Base-by-base conservation (phyloP, 1,140 invertebrate genomes). In the Drosophila sulfurigaster region DNA sequence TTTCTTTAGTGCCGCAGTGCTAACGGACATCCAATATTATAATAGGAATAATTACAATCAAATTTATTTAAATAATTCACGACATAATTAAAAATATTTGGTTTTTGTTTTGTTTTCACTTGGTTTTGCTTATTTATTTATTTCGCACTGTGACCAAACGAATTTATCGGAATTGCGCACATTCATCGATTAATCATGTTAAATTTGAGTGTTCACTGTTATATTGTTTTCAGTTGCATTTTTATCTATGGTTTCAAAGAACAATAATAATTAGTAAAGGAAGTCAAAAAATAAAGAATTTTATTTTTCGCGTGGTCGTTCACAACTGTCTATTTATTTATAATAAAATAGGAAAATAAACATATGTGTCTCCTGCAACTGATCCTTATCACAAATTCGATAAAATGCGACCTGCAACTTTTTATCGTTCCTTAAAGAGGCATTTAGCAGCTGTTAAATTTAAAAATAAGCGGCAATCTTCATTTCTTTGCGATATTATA, bases 51-150 rank as follows among this genome's bases (percentile, higher is more conserved):
- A 13, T 13, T 43, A 13, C 11, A 43, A 43, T 6, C 11, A 43
- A 2, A 20, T 16, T 16, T 41, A 41, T 57, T 11, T 57, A 25
- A 57, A 57, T 41, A 45, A 16, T 1, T 63, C 28, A 54, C 8
- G 58, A 13, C 11, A 4, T 64, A 13, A 20, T 60, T 46, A 41
- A 41, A 1, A n/a, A 15, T 52, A 20, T n/a, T 49, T 48, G 20
- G 10, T n/a, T 38, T 58, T 5, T 1, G 20, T 48, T 32, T 35
- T 46, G 30, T 35, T 56, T 51, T 43, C 28, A 45, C 15, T 56
- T 48, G n/a, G 0, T 35, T 58, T 38, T 59, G n/a, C 30, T 10
- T 28, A 38, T 45, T 41, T 67, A 25, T 49, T 43, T 43, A 43
- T n/a, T 59, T 41, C 5, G 43, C 45, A 15, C 32, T 30, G 15